phyloP scores from a whole-genome alignment of 1,140 invertebrate species.

The Protaetia brevitarsis region DNA sequence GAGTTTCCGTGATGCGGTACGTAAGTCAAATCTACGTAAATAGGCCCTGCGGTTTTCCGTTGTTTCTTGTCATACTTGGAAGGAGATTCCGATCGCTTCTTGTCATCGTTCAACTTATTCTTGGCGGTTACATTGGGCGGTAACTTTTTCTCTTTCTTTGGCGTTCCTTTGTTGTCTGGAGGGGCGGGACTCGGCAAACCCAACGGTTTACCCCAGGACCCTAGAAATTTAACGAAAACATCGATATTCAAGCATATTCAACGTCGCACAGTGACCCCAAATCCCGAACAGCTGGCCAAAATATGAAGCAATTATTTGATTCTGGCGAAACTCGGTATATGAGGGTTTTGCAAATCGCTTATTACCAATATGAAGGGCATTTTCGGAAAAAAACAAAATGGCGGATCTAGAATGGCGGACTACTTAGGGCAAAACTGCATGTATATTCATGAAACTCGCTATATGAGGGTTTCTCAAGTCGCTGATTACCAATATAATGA shows the following conservation, averaged over 20 bases:
- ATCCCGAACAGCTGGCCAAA: too few relatives aligned
- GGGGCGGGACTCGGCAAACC: slow-evolving; percentile 81
- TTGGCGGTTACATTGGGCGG: slow-evolving; percentile 57
- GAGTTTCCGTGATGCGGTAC: slow-evolving; percentile 95
- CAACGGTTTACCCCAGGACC: slow-evolving; percentile 89
- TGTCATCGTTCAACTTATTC: slow-evolving; percentile 71
- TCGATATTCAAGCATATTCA: slow-evolving; percentile 49
- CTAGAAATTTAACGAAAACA: slow-evolving; percentile 53
- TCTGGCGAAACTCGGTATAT: too few relatives aligned
- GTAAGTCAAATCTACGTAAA: slow-evolving; percentile 94
- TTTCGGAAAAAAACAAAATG: too few relatives aligned
- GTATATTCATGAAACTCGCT: too few relatives aligned
- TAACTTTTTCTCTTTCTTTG: slow-evolving; percentile 68
- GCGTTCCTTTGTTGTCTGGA: slow-evolving; percentile 65
- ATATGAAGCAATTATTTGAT: too few relatives aligned
- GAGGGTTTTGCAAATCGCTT: too few relatives aligned
- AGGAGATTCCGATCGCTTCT: slow-evolving; percentile 69
- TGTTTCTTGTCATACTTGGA: slow-evolving; percentile 62
- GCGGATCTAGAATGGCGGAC: too few relatives aligned
- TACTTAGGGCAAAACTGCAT: too few relatives aligned
- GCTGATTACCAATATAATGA: too few relatives aligned
- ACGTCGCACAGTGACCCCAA: too few relatives aligned
- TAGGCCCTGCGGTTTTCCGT: slow-evolving; percentile 61
- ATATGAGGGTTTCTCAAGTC: too few relatives aligned
- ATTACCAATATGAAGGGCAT: too few relatives aligned